phyloP scores from a whole-genome alignment of 2,113 vertebrate genomes.

The Quiscalus mexicanus region DNA sequence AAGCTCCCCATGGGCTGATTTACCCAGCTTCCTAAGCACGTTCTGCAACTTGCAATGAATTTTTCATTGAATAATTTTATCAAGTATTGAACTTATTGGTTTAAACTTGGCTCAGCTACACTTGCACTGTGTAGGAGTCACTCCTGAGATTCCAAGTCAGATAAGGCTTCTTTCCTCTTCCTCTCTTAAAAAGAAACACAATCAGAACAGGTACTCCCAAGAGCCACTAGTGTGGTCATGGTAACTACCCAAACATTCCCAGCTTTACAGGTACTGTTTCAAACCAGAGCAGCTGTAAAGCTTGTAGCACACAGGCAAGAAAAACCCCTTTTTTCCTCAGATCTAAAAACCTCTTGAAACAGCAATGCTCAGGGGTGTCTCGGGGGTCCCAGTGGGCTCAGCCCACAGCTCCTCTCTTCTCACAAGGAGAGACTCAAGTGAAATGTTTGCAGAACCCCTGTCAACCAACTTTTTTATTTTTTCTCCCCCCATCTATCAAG shows the following conservation, averaged over 20 bases:
- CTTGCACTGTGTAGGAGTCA: neutral
- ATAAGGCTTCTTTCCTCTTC: neutral
- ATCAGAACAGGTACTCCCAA: neutral
- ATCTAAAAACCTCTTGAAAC: neutral
- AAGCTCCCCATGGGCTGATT: neutral
- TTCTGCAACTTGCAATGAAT: neutral
- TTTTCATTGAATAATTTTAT: neutral
- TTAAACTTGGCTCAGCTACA: neutral
- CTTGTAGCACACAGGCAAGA: neutral
- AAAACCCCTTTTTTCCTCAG: rapidly evolving
- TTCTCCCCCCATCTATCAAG: neutral
- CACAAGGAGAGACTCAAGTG: neutral
- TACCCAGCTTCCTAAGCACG: neutral
- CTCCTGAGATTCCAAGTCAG: neutral
- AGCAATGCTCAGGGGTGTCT: neutral
- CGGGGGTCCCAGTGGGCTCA: neutral
- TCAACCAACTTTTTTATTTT: neutral
- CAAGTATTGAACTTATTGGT: neutral
- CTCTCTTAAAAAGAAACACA: neutral
- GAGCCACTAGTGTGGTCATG: neutral
- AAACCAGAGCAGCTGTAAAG: neutral
- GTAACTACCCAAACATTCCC: neutral
- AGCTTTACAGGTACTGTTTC: neutral
- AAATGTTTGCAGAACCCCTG: neutral
- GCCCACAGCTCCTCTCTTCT: neutral